Conservation (phyloP, 2,888 invertebrate genomes). For the Cepaea hortensis region DNA sequence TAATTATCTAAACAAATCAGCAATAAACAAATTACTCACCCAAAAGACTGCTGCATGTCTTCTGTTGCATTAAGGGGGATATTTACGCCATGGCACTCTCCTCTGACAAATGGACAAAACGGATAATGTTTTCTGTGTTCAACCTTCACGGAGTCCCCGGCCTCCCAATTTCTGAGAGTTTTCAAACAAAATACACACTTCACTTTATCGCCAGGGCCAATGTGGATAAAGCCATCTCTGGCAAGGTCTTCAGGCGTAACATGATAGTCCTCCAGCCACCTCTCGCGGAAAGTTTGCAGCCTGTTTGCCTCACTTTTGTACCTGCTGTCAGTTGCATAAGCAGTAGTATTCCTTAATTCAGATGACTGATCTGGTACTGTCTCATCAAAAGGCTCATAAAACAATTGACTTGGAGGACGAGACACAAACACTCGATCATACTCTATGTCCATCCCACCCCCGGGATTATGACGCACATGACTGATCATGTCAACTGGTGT, state of each 20-base stretch:
- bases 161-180: constrained; percentile 93
- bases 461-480: background rate
- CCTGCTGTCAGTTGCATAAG: background rate
- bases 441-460: background rate
- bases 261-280: constrained; percentile 31
- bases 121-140: constrained; percentile 94
- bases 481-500: constrained; percentile 11
- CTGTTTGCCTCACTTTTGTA: constrained; percentile 37
- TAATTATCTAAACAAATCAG: no score
- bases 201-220: constrained; percentile 87
- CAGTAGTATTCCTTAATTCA: background rate
- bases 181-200: constrained; percentile 93
- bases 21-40: background rate
- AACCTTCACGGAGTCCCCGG: constrained; percentile 91
- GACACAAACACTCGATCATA: background rate
- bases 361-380: background rate
- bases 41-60: constrained; percentile 11
- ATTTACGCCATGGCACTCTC: constrained; percentile 20
- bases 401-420: background rate
- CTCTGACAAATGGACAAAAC: constrained; percentile 84
- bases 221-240: constrained; percentile 92
- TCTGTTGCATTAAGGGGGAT: constrained; percentile 15
- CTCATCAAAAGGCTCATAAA: constrained; percentile 40
- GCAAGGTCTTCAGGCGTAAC: constrained; percentile 80
- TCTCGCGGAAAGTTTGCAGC: constrained; percentile 30